Percentiles rank a stretch among this genome's conserved stretches.
Evolutionary conservation across 2,113 vertebrate genomes (phyloP).

Genomic region (Actinemys pallida): DNA sequence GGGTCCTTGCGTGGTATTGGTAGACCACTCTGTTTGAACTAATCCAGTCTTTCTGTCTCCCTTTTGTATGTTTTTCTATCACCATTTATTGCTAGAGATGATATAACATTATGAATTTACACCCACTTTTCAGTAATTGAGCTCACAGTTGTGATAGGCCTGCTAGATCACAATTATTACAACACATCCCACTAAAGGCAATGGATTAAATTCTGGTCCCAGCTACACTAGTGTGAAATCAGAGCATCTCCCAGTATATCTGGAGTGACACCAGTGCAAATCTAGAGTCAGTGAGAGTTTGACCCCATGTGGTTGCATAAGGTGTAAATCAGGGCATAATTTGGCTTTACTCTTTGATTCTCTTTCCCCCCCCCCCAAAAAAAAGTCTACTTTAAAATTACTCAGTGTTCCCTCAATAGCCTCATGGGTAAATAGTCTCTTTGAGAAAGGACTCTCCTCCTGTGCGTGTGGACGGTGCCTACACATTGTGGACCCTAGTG

Average conservation of each 20-base stretch:
- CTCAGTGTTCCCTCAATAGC: conserved; percentile 3
- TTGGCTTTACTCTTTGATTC: neutral
- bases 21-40: no score
- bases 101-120: neutral
- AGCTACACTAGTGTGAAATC: neutral
- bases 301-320: neutral
- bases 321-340: neutral
- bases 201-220: neutral
- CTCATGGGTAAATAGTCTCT: conserved; percentile 28
- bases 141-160: neutral
- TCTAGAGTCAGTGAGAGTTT: neutral
- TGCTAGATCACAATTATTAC: neutral
- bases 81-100: neutral
- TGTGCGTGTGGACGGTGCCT: neutral
- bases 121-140: neutral
- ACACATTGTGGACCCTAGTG: conserved; percentile 38
- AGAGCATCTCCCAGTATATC: neutral
- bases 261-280: neutral
- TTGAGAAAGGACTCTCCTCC: conserved; percentile 12
- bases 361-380: no score
- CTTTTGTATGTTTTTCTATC: neutral
- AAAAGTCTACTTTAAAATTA: neutral
- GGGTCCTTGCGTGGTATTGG: neutral
- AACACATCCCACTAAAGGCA: neutral
- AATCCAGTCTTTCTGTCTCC: neutral